These are phyloP conservation scores for Styela clava DNA, from an alignment of 23 tunicate genomes.

Conservation along the genomic window DNA sequence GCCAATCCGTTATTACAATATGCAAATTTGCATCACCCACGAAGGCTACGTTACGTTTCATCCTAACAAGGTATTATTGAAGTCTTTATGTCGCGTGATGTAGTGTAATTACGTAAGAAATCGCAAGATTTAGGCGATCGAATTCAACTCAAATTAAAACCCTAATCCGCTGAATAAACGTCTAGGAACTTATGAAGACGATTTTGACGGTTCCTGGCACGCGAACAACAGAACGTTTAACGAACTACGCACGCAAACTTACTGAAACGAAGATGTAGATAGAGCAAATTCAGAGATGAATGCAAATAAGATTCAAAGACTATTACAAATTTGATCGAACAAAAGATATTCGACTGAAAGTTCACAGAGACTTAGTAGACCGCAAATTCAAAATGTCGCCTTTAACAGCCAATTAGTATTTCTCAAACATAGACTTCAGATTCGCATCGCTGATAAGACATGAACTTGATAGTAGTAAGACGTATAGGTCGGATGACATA, in stretches of 20 bases:
- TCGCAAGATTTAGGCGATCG: neutral
- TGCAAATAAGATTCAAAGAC: no score
- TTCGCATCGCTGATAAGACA: neutral
- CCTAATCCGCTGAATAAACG: neutral
- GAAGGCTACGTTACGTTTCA: neutral
- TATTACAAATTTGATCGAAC: no score
- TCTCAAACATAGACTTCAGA: neutral
- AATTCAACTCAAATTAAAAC: neutral
- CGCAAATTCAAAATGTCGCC: neutral
- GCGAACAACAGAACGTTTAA: neutral
- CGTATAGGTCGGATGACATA: neutral
- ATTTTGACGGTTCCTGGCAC: neutral
- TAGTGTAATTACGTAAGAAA: neutral
- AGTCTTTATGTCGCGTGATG: neutral
- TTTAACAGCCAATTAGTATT: neutral
- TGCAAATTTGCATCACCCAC: neutral
- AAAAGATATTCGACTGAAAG: no score
- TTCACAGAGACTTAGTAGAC: neutral
- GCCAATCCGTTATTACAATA: neutral
- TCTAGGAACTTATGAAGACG: no score
- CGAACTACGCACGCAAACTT: neutral
- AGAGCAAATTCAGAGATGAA: no score
- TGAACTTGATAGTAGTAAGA: neutral
- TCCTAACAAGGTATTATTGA: neutral
- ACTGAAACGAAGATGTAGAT: no score